Conservation (phyloP, 2,113 vertebrate genomes). For the Corapipo altera region DNA sequence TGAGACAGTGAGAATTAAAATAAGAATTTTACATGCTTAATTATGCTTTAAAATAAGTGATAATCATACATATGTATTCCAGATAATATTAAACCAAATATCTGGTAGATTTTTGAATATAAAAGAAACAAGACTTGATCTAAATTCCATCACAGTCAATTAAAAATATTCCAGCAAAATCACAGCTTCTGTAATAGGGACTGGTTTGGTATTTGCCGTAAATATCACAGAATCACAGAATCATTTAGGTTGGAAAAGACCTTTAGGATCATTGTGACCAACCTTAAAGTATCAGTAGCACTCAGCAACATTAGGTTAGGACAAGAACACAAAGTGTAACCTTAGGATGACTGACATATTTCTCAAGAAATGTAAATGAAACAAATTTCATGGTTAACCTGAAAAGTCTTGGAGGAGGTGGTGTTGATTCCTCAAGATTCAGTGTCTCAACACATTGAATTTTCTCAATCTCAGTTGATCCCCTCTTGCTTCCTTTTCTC, state of each 20-base stretch:
- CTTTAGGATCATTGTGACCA: not conserved
- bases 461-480: slow-evolving; percentile 59
- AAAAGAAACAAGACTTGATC: not conserved
- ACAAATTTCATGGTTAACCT: slow-evolving; percentile 36
- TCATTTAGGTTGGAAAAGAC: not conserved
- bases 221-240: not conserved
- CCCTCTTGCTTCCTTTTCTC: slow-evolving; percentile 68
- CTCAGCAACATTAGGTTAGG: not conserved
- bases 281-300: not conserved
- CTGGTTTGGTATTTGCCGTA: not conserved
- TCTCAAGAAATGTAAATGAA: not conserved
- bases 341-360: not conserved
- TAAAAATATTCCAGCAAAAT: not conserved
- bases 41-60: not conserved
- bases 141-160: not conserved
- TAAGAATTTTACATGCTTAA: not conserved
- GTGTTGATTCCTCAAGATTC: slow-evolving; percentile 57
- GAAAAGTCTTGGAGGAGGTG: slow-evolving; percentile 70
- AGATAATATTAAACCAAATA: not conserved
- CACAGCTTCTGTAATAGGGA: not conserved
- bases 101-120: not conserved
- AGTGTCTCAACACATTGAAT: slow-evolving; percentile 69
- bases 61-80: not conserved
- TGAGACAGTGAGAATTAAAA: not conserved
- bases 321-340: not conserved